phyloP scores from a whole-genome alignment of 2,888 invertebrate species.

The Danaus chrysippus region DNA sequence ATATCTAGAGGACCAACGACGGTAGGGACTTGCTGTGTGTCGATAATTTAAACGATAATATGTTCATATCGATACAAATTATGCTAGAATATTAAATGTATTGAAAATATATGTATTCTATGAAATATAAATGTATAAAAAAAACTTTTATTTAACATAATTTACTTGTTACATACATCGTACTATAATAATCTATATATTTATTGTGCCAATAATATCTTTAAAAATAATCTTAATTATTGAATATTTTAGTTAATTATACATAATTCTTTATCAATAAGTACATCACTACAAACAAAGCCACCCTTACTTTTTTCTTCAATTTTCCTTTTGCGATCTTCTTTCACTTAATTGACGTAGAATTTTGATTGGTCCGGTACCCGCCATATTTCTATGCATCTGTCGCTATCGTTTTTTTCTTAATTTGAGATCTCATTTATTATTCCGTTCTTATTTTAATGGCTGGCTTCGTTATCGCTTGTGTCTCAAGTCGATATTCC shows the following conservation, averaged over 20 bases:
- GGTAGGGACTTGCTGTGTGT: slow-evolving; percentile 24
- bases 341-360: slow-evolving; percentile 76
- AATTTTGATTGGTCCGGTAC: slow-evolving; percentile 74
- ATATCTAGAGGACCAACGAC: slow-evolving; percentile 56
- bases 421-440: slow-evolving; percentile 61
- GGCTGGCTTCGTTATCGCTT: slow-evolving; percentile 74
- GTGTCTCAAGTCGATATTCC: slow-evolving; percentile 57
- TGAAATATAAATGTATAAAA: too few relatives aligned
- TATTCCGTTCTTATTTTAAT: slow-evolving; percentile 77
- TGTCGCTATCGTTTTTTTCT: slow-evolving; percentile 51
- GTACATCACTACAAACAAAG: slow-evolving; percentile 45
- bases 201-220: too few relatives aligned
- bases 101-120: too few relatives aligned
- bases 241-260: too few relatives aligned
- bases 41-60: slow-evolving; percentile 17
- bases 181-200: too few relatives aligned
- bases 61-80: slow-evolving; percentile 11
- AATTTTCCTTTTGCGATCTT: slow-evolving; percentile 78
- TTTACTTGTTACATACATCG: too few relatives aligned
- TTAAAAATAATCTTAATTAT: too few relatives aligned
- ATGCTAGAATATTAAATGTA: neutral
- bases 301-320: slow-evolving; percentile 75
- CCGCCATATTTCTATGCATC: slow-evolving; percentile 75
- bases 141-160: too few relatives aligned
- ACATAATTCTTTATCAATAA: too few relatives aligned